phyloP scores from a whole-genome alignment of 2,888 invertebrate species.

The Anorthoa munda region DNA sequence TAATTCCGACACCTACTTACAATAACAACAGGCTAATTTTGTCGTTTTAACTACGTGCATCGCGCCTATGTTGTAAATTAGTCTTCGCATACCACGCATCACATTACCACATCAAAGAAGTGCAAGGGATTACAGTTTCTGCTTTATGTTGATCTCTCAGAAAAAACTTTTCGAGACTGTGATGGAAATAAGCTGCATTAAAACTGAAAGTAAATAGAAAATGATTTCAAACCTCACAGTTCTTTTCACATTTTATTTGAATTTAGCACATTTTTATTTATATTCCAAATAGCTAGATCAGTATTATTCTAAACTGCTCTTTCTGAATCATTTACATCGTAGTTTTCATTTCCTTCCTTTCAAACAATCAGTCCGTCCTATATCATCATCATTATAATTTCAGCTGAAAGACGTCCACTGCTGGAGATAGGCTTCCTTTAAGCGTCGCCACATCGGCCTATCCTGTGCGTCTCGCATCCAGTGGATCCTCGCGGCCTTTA shows the following conservation, averaged over 20 bases:
- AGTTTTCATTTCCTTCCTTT: neutral
- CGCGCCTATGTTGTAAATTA: constrained; percentile 7
- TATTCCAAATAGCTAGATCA: too few species aligned
- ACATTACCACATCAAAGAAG: neutral
- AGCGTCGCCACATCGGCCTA: too few species aligned
- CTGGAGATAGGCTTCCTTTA: neutral
- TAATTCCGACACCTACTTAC: constrained; percentile 4
- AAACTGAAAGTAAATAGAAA: neutral
- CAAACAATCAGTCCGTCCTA: neutral
- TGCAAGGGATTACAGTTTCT: neutral
- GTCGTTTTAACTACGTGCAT: constrained; percentile 8
- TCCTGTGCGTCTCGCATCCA: too few species aligned
- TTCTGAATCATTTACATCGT: neutral
- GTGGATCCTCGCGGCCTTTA: neutral
- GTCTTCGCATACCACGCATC: neutral
- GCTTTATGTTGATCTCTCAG: neutral
- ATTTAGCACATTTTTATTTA: too few species aligned
- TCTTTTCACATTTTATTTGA: too few species aligned
- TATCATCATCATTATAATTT: neutral
- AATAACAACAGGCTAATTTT: constrained; percentile 17
- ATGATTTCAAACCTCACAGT: too few species aligned
- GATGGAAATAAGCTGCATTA: neutral
- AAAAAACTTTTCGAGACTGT: neutral
- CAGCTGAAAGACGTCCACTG: neutral
- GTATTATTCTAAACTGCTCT: too few species aligned